A percentile compares a stretch with the other conserved stretches of the same genome.
Conservation (phyloP, 2,888 invertebrate species). For the Luffia ferchaultella region DNA sequence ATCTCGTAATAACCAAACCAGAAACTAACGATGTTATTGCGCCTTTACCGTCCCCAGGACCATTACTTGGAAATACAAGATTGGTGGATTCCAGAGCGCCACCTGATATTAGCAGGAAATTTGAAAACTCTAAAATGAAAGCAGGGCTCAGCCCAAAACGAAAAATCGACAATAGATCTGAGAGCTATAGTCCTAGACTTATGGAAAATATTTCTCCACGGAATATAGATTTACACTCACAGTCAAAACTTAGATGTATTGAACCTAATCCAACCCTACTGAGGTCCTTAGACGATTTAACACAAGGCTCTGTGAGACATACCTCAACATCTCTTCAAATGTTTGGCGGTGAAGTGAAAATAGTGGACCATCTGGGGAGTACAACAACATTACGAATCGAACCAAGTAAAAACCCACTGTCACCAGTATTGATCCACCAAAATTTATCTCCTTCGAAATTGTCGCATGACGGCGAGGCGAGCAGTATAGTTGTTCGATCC, state of each 20-base stretch:
- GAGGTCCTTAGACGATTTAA: conserved; percentile 65
- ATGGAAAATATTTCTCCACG: conserved; percentile 49
- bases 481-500: conserved; percentile 80
- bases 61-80: conserved; percentile 81
- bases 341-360: conserved; percentile 83
- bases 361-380: conserved; percentile 73
- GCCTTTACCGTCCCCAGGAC: conserved; percentile 83
- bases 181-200: conserved; percentile 44
- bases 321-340: conserved; percentile 68
- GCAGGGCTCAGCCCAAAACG: conserved; percentile 45
- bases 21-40: conserved; percentile 59
- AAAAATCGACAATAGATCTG: conserved; percentile 43
- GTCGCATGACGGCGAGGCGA: conserved; percentile 57
- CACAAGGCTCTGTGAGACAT: conserved; percentile 61
- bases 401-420: conserved; percentile 64
- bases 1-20: conserved; percentile 56
- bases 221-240: conserved; percentile 45
- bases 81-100: conserved; percentile 71
- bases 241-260: conserved; percentile 56
- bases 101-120: conserved; percentile 47
- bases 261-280: conserved; percentile 54
- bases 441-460: conserved; percentile 54
- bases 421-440: conserved; percentile 63
- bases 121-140: conserved; percentile 39
- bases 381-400: conserved; percentile 76